A percentile compares a stretch with the other conserved stretches of the same genome.
phyloP scores from a whole-genome alignment of 2,797 vertebrate genomes.

The Acanthopagrus latus region DNA sequence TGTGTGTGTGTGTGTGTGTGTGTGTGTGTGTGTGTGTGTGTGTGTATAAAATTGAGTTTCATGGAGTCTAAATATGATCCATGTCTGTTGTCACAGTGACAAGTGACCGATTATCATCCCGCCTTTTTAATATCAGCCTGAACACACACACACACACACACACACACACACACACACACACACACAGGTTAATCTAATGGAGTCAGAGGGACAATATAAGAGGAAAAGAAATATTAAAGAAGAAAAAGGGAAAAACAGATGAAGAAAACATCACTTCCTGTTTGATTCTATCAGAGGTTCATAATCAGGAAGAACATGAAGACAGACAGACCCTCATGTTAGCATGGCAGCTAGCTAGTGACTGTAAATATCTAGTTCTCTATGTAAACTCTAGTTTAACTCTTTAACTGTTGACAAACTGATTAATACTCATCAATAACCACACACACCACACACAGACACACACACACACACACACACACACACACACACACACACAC shows the following conservation, averaged over 20 bases:
- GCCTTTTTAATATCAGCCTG: slow-evolving; percentile 41
- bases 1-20: slow-evolving; percentile 31
- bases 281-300: neutral
- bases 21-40: slow-evolving; percentile 20
- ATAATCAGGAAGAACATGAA: no score
- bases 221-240: slow-evolving; percentile 2
- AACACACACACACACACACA: slow-evolving; percentile 26
- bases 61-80: slow-evolving; percentile 46
- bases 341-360: no score
- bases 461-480: no score
- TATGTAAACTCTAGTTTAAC: no score
- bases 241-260: neutral
- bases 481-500: neutral
- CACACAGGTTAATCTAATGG: slow-evolving; percentile 39
- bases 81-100: slow-evolving; percentile 54
- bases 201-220: neutral
- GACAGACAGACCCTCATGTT: no score
- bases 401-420: no score
- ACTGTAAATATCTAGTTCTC: no score
- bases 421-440: no score
- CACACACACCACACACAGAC: neutral
- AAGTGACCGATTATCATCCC: slow-evolving; percentile 50
- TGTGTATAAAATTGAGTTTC: slow-evolving; percentile 17
- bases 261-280: neutral
- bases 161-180: slow-evolving; percentile 19